Evolutionary conservation across 1,140 invertebrate genomes (phyloP).

Genomic region (Babylonia areolata): DNA sequence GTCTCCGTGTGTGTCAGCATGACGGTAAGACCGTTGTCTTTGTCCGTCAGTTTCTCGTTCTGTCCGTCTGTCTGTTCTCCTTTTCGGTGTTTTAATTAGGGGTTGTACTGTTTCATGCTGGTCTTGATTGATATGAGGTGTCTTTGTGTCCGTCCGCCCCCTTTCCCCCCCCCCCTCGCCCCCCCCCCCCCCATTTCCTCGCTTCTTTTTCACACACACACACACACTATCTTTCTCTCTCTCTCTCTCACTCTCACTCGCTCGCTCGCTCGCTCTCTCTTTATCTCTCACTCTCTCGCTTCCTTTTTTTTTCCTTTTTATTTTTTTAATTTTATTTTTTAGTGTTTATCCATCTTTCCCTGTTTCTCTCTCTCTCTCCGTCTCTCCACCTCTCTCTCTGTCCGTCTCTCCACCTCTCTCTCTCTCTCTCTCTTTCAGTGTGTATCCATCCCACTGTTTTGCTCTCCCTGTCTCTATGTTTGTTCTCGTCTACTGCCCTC

Average conservation of each 20-base stretch:
- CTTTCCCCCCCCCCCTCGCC: neutral
- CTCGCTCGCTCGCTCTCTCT: neutral
- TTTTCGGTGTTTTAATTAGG: too few relatives aligned
- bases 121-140: too few relatives aligned
- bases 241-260: neutral
- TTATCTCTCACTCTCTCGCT: too few relatives aligned
- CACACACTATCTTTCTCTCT: neutral
- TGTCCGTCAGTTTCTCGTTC: too few relatives aligned
- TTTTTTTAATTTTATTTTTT: too few relatives aligned
- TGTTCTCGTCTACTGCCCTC: neutral
- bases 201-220: too few relatives aligned
- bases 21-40: too few relatives aligned
- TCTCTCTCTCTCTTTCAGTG: neutral
- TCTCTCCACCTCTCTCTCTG: slow-evolving; percentile 18
- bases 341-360: neutral
- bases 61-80: too few relatives aligned
- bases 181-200: neutral
- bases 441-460: neutral
- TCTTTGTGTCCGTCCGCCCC: neutral
- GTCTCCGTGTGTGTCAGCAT: too few relatives aligned
- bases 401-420: slow-evolving; percentile 13
- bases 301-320: too few relatives aligned
- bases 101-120: too few relatives aligned
- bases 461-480: neutral
- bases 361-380: slow-evolving; percentile 1